These are phyloP conservation scores for Chionomys nivalis DNA, from an alignment of 2,113 vertebrate genomes.

Conservation along the genomic window DNA sequence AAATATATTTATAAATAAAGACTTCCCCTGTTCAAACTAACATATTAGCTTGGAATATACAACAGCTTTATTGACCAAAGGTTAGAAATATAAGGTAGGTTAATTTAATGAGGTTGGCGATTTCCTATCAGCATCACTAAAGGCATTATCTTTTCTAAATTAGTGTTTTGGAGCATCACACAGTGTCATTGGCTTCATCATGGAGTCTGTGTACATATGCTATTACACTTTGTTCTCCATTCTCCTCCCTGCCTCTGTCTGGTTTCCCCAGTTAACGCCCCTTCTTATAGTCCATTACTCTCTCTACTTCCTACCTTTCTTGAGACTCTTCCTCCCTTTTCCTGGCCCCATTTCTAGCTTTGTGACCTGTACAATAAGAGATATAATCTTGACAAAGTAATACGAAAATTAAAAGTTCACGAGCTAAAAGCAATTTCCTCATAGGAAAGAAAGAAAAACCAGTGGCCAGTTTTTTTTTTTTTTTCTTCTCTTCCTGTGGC, in stretches of 20 bases:
- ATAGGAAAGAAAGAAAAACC: neutral
- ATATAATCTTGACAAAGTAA: neutral
- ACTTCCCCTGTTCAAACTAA: neutral
- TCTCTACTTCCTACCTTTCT: neutral
- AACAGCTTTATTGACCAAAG: neutral
- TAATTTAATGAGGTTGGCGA: neutral
- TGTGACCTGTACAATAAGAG: neutral
- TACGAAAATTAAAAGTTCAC: neutral
- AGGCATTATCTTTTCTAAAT: neutral
- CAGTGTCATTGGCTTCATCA: neutral
- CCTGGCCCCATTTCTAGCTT: too few relatives aligned
- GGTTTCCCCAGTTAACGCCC: neutral
- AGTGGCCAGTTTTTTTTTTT: neutral
- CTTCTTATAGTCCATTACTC: too few relatives aligned
- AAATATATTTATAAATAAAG: slow-evolving; percentile 5
- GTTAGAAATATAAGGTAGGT: neutral
- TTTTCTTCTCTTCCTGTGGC: neutral
- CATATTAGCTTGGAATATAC: neutral
- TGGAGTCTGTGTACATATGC: neutral
- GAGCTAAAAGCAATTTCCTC: neutral
- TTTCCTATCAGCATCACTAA: neutral
- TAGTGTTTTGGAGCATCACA: neutral
- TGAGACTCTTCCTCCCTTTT: neutral
- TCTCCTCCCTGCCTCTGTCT: neutral
- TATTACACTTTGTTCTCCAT: too few relatives aligned